Base-by-base conservation (phyloP, 2,888 invertebrate genomes). In the Melikaiella ostensackeni region DNA sequence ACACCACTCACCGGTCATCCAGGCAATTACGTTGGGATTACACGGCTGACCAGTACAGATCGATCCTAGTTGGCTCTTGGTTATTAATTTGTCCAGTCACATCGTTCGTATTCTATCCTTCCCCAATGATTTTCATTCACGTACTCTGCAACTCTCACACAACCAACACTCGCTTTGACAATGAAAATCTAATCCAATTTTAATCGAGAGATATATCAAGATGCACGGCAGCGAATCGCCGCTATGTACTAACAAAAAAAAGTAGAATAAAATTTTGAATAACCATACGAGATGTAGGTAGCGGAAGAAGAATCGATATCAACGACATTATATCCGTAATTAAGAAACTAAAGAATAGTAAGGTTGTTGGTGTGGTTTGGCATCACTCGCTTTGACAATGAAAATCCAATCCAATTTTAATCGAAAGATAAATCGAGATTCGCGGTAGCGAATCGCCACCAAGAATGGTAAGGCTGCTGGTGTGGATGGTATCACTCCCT, bases 41-140 rank as follows among this genome's bases (percentile, higher is more conserved):
- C 50, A 50, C 70, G 70, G 50, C 46, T 70, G 30, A 70, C 70
- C 70, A 70, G 70, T 50, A 46, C 50, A 50, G 30, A 55, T 70
- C 70, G 70, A 70, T 70, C 50, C 50, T 70, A 70, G 70, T 70
- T 70, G 70, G 50, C 50, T 70, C 46, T 46, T 70, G 30, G 70
- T 70, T 70, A 70, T 70, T 70, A 70, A 70, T 70, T 70, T 70
- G 70, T 50, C 70, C 70, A 70, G 50, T 66, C 70, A 30, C 70
- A 70, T 50, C 50, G 50, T 70, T 70, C 50, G 46, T 70, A 70
- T 70, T 70, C 70, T 30, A 30, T 66, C 42, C 70, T 70, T 70
- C 46, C 30, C 50, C 30, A 70, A 70, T 70, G 50, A 50, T 70
- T 70, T 50, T 55, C 46, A 66, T 66, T 30, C 30, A 30, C 30